Conservation (phyloP, 2,113 vertebrate species). For the Aramus guarauna region DNA sequence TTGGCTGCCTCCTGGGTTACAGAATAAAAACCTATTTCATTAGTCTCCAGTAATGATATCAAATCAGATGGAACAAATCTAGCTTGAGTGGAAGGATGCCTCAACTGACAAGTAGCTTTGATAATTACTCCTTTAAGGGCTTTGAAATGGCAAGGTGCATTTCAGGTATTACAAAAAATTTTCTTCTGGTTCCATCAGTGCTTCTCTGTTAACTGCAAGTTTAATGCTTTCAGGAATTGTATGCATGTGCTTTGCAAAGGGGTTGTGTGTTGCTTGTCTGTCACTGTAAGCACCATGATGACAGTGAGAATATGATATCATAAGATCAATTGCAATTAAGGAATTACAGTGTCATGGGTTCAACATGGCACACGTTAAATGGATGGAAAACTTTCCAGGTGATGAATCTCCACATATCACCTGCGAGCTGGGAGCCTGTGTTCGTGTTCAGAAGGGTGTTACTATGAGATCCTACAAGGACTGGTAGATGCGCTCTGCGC, state of each 20-base stretch:
- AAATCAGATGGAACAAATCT: background rate
- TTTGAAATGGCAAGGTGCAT: background rate
- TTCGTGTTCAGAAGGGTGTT: background rate
- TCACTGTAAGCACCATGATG: background rate
- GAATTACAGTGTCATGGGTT: background rate
- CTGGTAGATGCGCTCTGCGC: background rate
- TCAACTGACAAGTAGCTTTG: background rate
- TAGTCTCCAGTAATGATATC: background rate
- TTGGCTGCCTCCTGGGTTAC: background rate
- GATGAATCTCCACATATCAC: background rate
- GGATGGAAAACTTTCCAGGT: background rate
- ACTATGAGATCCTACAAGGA: background rate
- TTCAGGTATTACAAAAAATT: background rate
- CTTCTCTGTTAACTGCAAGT: background rate
- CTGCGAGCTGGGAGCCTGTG: background rate
- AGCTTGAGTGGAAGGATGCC: background rate
- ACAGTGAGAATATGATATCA: background rate
- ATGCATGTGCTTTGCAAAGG: background rate
- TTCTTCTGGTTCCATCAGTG: background rate
- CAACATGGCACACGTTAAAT: background rate
- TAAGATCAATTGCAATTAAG: background rate
- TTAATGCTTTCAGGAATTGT: background rate
- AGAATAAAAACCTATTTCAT: background rate
- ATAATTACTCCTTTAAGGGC: background rate
- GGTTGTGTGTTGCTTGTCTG: background rate